phyloP scores from a whole-genome alignment of 2,888 invertebrate genomes.

The Chrysodeixis includens region DNA sequence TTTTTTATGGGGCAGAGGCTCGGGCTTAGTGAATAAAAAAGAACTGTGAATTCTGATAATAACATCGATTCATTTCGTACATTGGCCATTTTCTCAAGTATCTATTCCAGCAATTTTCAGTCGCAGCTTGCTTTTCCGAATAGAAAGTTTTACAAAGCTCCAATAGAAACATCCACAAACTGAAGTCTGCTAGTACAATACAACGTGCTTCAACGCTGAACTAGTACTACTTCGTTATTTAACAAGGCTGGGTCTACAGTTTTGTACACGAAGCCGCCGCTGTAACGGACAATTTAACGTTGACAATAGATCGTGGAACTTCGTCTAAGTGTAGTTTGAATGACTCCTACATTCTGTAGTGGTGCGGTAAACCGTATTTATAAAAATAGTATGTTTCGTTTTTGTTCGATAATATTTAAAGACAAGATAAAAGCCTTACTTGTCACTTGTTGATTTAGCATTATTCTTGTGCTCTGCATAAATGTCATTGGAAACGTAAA shows the following conservation, averaged over 20 bases:
- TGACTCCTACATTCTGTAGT: background rate
- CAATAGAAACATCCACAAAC: background rate
- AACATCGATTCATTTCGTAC: no score
- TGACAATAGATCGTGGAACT: constrained; percentile 5
- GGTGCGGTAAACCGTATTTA: background rate
- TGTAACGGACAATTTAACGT: constrained; percentile 8
- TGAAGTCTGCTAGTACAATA: background rate
- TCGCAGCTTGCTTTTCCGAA: background rate
- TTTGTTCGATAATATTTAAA: background rate
- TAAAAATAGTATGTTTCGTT: background rate
- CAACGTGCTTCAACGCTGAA: background rate
- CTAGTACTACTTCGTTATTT: background rate
- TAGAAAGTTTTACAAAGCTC: background rate
- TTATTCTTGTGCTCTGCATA: no score
- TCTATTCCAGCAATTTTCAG: background rate
- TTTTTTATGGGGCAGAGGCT: no score
- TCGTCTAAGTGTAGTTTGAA: background rate
- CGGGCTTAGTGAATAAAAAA: no score
- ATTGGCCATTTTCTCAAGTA: no score
- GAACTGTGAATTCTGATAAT: no score
- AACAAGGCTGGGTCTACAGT: background rate
- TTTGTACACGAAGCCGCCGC: background rate
- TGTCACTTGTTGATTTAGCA: background rate
- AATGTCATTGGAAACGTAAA: no score
- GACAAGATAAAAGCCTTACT: background rate